Evolutionary conservation across 1,140 invertebrate genomes (phyloP).

Genomic region (Drosophila kikkawai): DNA sequence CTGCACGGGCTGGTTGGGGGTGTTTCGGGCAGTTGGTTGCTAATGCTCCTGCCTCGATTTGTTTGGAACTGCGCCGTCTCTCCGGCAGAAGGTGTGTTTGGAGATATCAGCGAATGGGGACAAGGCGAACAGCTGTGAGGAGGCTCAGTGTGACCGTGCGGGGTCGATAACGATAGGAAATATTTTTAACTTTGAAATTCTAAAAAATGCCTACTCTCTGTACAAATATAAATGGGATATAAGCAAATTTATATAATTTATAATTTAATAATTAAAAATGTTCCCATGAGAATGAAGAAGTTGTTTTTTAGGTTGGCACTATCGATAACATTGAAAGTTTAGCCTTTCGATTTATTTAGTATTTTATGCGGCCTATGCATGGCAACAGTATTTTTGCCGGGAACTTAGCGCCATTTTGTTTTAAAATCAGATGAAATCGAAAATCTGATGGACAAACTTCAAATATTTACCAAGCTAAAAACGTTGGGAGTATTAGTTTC

Average conservation of each 20-base stretch:
- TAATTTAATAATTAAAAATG: not conserved
- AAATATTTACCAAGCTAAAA: not conserved
- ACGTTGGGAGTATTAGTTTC: not conserved
- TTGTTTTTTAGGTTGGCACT: not conserved
- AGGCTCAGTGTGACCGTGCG: not conserved
- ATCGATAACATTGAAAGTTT: not conserved
- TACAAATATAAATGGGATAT: no score
- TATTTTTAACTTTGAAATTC: not conserved
- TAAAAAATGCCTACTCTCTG: no score
- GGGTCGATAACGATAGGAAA: not conserved
- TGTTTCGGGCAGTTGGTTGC: not conserved
- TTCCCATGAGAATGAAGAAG: not conserved
- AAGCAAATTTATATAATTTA: no score
- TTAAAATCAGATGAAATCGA: not conserved
- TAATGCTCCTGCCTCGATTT: slow-evolving; percentile 3
- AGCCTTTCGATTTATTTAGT: not conserved
- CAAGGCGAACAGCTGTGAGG: slow-evolving; percentile 5
- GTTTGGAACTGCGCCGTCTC: slow-evolving; percentile 17
- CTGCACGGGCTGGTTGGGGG: not conserved
- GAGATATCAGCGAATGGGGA: slow-evolving; percentile 2
- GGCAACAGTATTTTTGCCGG: not conserved
- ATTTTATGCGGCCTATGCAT: no score
- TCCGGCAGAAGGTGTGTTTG: not conserved
- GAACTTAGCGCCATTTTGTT: not conserved
- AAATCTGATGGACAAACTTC: no score